phyloP scores from a whole-genome alignment of 2,888 invertebrate species.

The Heliconius ethilla region DNA sequence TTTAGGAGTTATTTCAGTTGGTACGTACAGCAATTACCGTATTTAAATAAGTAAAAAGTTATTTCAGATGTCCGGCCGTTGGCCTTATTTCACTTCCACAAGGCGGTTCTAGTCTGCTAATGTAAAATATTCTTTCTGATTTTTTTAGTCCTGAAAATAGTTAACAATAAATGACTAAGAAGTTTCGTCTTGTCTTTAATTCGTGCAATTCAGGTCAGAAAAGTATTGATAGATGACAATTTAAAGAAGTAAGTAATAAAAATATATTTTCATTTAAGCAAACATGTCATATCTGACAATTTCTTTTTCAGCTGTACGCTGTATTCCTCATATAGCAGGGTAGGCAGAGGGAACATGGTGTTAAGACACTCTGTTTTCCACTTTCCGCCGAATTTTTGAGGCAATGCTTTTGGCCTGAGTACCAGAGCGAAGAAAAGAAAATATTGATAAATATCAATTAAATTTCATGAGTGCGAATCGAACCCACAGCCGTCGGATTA shows the following conservation, averaged over 20 bases:
- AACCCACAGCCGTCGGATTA: no score
- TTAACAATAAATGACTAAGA: not conserved
- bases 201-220: not conserved
- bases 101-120: not conserved
- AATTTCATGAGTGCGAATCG: no score
- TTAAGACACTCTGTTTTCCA: no score
- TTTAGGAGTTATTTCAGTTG: not conserved
- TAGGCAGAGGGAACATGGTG: no score
- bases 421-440: no score
- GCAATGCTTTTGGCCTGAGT: no score
- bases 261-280: not conserved
- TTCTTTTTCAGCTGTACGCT: no score
- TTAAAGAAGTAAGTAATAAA: not conserved
- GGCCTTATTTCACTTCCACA: constrained; percentile 7
- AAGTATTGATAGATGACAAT: not conserved
- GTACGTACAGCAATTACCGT: not conserved
- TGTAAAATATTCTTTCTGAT: not conserved
- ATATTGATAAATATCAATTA: no score
- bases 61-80: constrained; percentile 24
- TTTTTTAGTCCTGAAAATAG: not conserved
- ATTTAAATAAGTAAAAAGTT: constrained; percentile 9
- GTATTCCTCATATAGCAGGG: no score
- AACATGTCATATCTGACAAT: not conserved
- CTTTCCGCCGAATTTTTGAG: no score
- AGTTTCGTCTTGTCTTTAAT: not conserved